Percentiles rank a stretch among this genome's conserved stretches.
These are phyloP conservation scores for Antheraea yamamai DNA, from an alignment of 2,888 invertebrate species.

Conservation along the genomic window DNA sequence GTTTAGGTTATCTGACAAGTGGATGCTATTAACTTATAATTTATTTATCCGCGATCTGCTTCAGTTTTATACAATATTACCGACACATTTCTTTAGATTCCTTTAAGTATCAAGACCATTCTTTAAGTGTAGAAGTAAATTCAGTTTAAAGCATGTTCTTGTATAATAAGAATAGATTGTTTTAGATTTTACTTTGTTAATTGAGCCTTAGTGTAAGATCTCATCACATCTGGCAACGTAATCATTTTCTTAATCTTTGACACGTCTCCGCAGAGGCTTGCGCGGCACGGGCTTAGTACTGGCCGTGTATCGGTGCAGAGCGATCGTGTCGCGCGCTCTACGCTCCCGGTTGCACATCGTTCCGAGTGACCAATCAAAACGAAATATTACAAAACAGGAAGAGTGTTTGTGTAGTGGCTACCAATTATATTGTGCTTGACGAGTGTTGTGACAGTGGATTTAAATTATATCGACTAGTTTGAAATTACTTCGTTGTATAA, in stretches of 20 bases:
- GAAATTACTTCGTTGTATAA: conserved; percentile 33
- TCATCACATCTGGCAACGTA: conserved; percentile 3
- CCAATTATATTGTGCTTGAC: conserved; percentile 53
- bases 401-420: conserved; percentile 48
- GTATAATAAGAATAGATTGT: not conserved
- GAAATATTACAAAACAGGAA: conserved; percentile 44
- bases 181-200: not conserved
- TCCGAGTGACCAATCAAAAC: conserved; percentile 63
- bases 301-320: conserved; percentile 54
- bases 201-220: not conserved
- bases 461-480: conserved; percentile 38
- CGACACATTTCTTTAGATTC: not conserved
- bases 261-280: conserved; percentile 64
- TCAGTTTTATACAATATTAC: not conserved
- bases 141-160: not conserved
- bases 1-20: too few relatives aligned
- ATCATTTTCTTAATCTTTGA: conserved; percentile 50
- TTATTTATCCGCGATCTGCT: not conserved
- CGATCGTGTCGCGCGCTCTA: conserved; percentile 49
- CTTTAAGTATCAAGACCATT: not conserved
- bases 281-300: conserved; percentile 65
- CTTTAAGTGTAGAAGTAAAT: not conserved
- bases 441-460: conserved; percentile 51
- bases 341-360: conserved; percentile 33
- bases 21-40: not conserved